A percentile compares a stretch with the other conserved stretches of the same genome.
Conservation (phyloP, 2,113 vertebrate genomes). For the Pyrgilauda ruficollis region DNA sequence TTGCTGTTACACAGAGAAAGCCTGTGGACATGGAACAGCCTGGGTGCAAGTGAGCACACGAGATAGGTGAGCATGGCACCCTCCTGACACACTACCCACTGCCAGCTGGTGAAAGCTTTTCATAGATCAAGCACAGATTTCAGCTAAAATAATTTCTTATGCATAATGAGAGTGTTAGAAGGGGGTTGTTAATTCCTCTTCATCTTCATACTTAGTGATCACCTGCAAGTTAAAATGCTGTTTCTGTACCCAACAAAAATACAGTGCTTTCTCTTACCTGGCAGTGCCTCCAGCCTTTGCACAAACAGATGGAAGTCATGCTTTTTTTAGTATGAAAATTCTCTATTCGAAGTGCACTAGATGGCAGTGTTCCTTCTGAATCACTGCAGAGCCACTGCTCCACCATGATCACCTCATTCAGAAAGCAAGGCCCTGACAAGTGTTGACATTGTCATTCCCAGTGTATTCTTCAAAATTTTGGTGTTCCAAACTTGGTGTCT, state of each 20-base stretch:
- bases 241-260: neutral
- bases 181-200: neutral
- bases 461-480: neutral
- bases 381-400: neutral
- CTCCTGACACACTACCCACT: neutral
- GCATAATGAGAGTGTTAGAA: neutral
- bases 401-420: neutral
- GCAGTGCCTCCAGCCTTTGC: neutral
- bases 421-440: neutral
- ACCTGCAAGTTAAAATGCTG: neutral
- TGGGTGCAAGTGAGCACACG: fast-evolving
- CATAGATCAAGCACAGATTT: neutral
- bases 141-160: neutral
- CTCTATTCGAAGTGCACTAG: neutral
- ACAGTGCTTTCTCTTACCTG: neutral
- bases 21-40: neutral
- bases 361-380: conserved; percentile 57
- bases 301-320: neutral
- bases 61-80: fast-evolving
- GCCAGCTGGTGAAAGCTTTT: neutral
- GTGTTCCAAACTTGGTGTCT: neutral
- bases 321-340: neutral
- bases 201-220: neutral
- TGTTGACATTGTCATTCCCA: neutral
- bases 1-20: neutral